Conservation (phyloP, 1,140 invertebrate species). For the Papilio machaon region DNA sequence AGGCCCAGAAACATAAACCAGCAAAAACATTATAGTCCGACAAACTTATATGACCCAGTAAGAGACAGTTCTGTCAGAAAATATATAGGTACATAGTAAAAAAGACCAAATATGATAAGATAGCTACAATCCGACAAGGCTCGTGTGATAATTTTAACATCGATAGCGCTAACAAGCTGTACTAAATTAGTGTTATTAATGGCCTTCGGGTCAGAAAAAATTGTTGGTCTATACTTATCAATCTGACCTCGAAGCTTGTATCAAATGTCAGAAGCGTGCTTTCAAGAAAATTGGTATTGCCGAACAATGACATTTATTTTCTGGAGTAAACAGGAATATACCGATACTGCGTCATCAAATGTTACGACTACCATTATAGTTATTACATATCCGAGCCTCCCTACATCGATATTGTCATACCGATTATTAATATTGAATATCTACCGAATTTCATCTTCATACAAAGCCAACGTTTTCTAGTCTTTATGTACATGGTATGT, state of each 20-base stretch:
- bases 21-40: not conserved
- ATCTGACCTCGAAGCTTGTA: constrained; percentile 37
- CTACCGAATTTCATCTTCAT: not conserved
- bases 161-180: not conserved
- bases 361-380: constrained; percentile 32
- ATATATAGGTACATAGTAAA: too few species aligned
- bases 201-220: not conserved
- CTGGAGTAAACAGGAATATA: constrained; percentile 32
- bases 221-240: constrained; percentile 17
- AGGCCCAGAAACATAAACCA: constrained; percentile 10
- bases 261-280: constrained; percentile 39
- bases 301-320: constrained; percentile 39
- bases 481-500: not conserved
- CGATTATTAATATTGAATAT: constrained; percentile 11
- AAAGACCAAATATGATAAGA: not conserved
- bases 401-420: constrained; percentile 16
- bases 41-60: not conserved
- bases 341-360: constrained; percentile 33
- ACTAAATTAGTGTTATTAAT: not conserved
- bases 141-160: not conserved
- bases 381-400: constrained; percentile 1
- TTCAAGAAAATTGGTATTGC: constrained; percentile 39
- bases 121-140: not conserved
- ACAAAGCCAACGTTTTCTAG: not conserved
- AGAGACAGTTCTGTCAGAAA: not conserved